These are phyloP conservation scores for Microplitis mediator DNA, from an alignment of 1,140 invertebrate genomes.

Conservation along the genomic window DNA sequence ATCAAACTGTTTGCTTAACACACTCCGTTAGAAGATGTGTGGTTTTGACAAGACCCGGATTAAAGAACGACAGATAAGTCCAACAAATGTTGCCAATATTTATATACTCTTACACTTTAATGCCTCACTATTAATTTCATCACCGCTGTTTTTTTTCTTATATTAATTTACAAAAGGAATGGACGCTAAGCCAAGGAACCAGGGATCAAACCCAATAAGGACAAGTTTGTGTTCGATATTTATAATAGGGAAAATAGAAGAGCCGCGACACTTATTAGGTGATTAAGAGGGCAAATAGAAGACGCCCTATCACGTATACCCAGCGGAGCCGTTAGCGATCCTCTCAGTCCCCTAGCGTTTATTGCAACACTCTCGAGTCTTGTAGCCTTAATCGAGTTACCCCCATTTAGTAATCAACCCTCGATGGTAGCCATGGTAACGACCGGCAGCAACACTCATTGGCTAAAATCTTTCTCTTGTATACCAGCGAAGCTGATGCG, in stretches of 20 bases:
- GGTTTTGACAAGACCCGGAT: slow-evolving; percentile 56
- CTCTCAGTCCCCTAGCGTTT: slow-evolving; percentile 8
- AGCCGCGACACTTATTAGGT: slow-evolving; percentile 44
- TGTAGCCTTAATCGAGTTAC: slow-evolving; percentile 50
- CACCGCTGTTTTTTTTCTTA: too few relatives aligned
- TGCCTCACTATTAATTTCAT: too few relatives aligned
- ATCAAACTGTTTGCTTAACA: slow-evolving; percentile 10
- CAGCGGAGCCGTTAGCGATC: slow-evolving; percentile 28
- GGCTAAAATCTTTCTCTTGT: slow-evolving; percentile 18
- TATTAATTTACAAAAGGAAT: too few relatives aligned
- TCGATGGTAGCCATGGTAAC: slow-evolving; percentile 50
- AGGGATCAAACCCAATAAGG: too few relatives aligned
- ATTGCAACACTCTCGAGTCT: slow-evolving; percentile 26
- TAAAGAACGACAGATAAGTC: slow-evolving; percentile 34
- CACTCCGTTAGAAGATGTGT: slow-evolving; percentile 21
- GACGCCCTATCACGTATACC: slow-evolving; percentile 41
- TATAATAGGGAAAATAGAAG: slow-evolving; percentile 9
- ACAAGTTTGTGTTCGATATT: slow-evolving; percentile 17
- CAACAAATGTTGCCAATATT: neutral
- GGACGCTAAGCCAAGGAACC: too few relatives aligned
- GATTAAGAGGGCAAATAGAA: slow-evolving; percentile 52
- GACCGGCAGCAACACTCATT: slow-evolving; percentile 35
- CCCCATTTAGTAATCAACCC: slow-evolving; percentile 54
- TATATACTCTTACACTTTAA: neutral
- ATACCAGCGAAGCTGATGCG: slow-evolving; percentile 30